Evolutionary conservation across 2,113 vertebrate species (phyloP).

Genomic region (Gymnobelideus leadbeateri): DNA sequence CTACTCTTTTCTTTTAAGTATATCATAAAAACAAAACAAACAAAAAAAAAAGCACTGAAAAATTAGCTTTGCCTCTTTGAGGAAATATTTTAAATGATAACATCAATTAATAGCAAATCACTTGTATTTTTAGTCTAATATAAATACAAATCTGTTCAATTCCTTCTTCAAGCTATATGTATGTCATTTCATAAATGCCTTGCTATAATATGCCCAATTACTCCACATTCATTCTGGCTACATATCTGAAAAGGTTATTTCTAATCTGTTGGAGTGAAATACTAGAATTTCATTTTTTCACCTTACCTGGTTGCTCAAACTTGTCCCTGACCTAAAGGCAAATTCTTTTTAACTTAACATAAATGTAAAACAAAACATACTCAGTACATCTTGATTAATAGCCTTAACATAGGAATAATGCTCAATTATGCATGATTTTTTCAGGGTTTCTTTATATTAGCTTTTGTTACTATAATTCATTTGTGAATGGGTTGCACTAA

Average conservation of each 20-base stretch:
- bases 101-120: background rate
- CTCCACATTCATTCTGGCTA: constrained; percentile 20
- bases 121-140: background rate
- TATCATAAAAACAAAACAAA: background rate
- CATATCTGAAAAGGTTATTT: constrained; percentile 43
- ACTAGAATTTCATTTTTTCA: constrained; percentile 41
- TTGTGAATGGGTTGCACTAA: constrained; percentile 41
- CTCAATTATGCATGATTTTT: constrained; percentile 35
- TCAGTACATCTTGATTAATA: constrained; percentile 38
- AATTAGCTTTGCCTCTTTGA: background rate
- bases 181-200: constrained; percentile 13
- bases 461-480: constrained; percentile 33
- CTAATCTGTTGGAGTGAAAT: background rate
- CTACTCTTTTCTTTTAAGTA: background rate
- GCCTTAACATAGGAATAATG: constrained; percentile 1
- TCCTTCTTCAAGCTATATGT: constrained; percentile 24
- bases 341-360: constrained; percentile 51
- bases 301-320: constrained; percentile 58
- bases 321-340: constrained; percentile 48
- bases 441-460: background rate
- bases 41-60: background rate
- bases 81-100: background rate
- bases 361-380: constrained; percentile 35
- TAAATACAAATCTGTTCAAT: constrained; percentile 20
- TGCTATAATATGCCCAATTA: constrained; percentile 30